Evolutionary conservation across 2,888 invertebrate genomes (phyloP).

Genomic region (Stenotaenia linearis): DNA sequence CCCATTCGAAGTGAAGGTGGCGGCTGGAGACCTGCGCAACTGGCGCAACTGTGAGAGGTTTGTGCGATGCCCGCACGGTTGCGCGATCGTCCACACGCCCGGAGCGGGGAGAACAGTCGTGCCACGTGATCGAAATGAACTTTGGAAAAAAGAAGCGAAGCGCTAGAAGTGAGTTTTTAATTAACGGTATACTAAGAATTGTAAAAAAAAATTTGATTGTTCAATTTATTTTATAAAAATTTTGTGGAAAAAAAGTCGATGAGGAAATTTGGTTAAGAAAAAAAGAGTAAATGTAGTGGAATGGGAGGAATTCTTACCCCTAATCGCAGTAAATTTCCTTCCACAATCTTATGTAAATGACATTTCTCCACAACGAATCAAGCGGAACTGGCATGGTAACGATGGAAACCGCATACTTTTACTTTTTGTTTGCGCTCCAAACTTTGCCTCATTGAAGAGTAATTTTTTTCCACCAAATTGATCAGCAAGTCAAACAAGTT

Average conservation of each 20-base stretch:
- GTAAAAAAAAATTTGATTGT: too few species aligned
- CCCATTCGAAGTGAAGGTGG: constrained; percentile 10
- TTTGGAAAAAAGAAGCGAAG: neutral
- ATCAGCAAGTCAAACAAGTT: constrained; percentile 24
- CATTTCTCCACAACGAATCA: neutral
- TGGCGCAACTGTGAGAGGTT: neutral
- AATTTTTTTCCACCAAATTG: constrained; percentile 7
- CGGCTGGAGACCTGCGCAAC: neutral
- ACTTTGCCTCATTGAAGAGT: neutral
- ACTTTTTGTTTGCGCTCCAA: neutral
- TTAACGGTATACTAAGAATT: too few species aligned
- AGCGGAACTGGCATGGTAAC: too few species aligned
- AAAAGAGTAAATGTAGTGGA: too few species aligned
- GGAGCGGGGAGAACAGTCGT: too few species aligned
- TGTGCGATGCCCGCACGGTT: neutral
- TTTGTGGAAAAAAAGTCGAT: neutral
- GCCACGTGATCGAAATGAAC: too few species aligned
- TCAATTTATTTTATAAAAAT: neutral
- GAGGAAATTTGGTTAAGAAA: too few species aligned
- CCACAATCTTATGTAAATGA: neutral
- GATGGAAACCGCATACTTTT: neutral
- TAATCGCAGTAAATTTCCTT: too few species aligned
- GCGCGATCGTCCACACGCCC: neutral
- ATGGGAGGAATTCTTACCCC: too few species aligned
- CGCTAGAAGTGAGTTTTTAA: too few species aligned